These are phyloP conservation scores for Isichthys henryi DNA, from an alignment of 2,113 vertebrate species.

Conservation along the genomic window DNA sequence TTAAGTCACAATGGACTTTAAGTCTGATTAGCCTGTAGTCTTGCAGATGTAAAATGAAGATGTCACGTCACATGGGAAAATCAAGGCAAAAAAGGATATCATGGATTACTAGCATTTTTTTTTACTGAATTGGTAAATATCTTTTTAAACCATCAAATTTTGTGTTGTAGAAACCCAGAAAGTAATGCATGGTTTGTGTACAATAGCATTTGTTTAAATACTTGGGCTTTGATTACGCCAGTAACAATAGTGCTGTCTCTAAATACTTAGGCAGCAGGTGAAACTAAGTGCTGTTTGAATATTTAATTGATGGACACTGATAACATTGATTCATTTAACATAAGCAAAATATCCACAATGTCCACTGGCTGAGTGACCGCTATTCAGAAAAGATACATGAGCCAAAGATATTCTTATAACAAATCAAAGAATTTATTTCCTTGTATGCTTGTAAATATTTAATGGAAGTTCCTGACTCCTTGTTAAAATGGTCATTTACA, in stretches of 20 bases:
- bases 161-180: not conserved
- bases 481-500: not conserved
- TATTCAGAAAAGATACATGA: not conserved
- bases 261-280: not conserved
- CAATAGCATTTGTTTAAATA: not conserved
- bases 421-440: not conserved
- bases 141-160: not conserved
- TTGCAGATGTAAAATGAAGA: conserved; percentile 16
- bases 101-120: not conserved
- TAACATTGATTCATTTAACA: not conserved
- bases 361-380: not conserved
- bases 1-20: conserved; percentile 17
- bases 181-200: not conserved
- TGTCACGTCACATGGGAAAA: not conserved
- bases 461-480: not conserved
- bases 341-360: not conserved
- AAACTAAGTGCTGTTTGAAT: not conserved
- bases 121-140: not conserved
- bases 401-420: not conserved
- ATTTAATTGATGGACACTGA: not conserved
- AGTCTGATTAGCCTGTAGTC: conserved; percentile 7
- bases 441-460: not conserved
- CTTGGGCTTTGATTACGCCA: not conserved
- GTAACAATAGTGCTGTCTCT: not conserved
- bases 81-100: not conserved